Percentiles rank a stretch among this genome's conserved stretches.
Conservation (phyloP, 1,140 invertebrate species). For the Coenobita brevimanus region DNA sequence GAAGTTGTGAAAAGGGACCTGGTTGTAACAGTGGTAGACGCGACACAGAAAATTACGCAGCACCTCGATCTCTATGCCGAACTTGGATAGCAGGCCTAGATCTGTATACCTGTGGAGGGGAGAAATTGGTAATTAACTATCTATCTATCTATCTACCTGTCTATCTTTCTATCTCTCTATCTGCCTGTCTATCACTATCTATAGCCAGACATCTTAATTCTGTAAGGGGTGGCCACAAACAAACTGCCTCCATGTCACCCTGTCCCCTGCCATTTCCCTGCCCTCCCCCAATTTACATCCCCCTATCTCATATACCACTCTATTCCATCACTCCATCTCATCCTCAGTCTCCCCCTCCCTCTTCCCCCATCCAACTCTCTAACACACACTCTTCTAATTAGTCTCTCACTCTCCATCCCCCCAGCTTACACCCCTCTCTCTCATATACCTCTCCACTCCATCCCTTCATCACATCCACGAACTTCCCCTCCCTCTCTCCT, state of each 20-base stretch:
- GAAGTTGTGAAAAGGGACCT: constrained; percentile 93
- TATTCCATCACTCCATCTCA: not conserved
- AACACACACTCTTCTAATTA: not conserved
- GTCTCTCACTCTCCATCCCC: constrained; percentile 75
- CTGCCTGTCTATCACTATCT: too few species aligned
- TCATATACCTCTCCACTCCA: too few species aligned
- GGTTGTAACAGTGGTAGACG: constrained; percentile 92
- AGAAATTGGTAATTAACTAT: not conserved
- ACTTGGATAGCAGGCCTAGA: constrained; percentile 83
- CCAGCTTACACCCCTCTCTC: not conserved
- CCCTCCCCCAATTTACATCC: not conserved
- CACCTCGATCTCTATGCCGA: constrained; percentile 84
- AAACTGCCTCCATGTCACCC: too few species aligned
- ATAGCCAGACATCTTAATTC: too few species aligned
- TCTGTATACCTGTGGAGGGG: constrained; percentile 77
- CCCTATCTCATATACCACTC: not conserved
- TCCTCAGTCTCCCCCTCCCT: too few species aligned
- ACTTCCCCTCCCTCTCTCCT: too few species aligned
- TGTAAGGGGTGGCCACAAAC: too few species aligned
- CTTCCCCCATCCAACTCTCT: too few species aligned
- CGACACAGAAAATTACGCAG: constrained; percentile 83
- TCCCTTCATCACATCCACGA: too few species aligned
- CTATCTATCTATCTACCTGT: not conserved
- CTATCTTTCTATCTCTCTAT: too few species aligned
- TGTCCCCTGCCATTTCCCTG: not conserved